These are phyloP conservation scores for Meteorus sp. DNA, from an alignment of 1,140 invertebrate genomes.

Conservation along the genomic window DNA sequence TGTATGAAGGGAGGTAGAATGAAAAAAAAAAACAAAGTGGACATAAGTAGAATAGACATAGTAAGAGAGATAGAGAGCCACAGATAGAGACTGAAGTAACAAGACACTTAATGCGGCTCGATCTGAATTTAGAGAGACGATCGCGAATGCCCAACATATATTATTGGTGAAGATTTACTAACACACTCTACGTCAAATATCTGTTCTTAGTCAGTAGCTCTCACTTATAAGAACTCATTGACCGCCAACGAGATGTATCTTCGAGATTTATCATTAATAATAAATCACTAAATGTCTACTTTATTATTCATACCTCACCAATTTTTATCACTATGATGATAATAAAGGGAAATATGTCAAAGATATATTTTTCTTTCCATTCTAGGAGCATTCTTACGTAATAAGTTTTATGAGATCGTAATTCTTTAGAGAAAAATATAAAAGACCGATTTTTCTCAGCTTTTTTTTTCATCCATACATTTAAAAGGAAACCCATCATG, in stretches of 20 bases:
- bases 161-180: slow-evolving; percentile 29
- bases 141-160: slow-evolving; percentile 18
- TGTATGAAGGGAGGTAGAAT: background rate
- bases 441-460: no score
- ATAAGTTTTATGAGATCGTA: slow-evolving; percentile 5
- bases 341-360: background rate
- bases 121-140: slow-evolving; percentile 36
- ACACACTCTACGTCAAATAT: slow-evolving; percentile 6
- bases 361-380: background rate
- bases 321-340: no score
- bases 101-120: slow-evolving; percentile 29
- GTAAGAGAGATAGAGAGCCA: background rate
- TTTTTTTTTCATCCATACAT: no score
- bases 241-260: no score
- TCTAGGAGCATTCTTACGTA: background rate
- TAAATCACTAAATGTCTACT: no score
- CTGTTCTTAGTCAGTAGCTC: background rate
- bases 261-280: no score
- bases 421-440: no score
- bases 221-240: no score
- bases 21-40: no score
- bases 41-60: background rate
- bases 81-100: slow-evolving; percentile 15
- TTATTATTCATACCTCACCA: background rate
- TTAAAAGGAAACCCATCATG: background rate